A percentile compares a stretch with the other conserved stretches of the same genome.
These are phyloP conservation scores for Helostoma temminkii DNA, from an alignment of 2,797 vertebrate genomes.

Conservation along the genomic window DNA sequence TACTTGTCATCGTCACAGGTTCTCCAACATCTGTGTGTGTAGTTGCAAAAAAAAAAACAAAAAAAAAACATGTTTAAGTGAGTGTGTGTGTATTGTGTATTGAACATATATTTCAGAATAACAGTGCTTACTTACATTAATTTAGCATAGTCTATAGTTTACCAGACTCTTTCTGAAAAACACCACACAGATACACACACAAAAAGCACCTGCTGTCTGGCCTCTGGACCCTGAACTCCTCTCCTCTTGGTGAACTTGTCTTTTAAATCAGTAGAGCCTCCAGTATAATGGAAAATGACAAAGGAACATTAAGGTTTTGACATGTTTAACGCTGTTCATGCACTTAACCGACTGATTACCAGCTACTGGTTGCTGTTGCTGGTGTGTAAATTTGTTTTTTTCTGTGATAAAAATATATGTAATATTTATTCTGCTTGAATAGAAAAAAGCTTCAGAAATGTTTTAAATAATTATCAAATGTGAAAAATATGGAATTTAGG, in stretches of 20 bases:
- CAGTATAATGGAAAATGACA: constrained; percentile 52
- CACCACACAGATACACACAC: background rate
- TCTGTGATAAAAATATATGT: constrained; percentile 11
- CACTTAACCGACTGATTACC: constrained; percentile 34
- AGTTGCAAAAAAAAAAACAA: constrained; percentile 3
- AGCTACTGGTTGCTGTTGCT: constrained; percentile 59
- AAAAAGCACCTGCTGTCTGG: constrained; percentile 53
- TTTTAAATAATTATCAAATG: too few relatives aligned
- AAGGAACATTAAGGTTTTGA: constrained; percentile 20
- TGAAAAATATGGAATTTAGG: too few relatives aligned
- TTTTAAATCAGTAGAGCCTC: constrained; percentile 60
- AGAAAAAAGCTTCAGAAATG: too few relatives aligned
- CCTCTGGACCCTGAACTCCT: constrained; percentile 40
- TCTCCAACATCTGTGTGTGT: constrained; percentile 29
- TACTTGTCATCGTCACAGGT: too few relatives aligned
- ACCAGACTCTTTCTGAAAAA: constrained; percentile 8
- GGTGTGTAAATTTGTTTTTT: constrained; percentile 46
- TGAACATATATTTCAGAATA: constrained; percentile 1
- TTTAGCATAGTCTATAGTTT: background rate
- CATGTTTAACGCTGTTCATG: constrained; percentile 29
- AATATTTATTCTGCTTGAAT: too few relatives aligned
- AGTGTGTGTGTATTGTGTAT: background rate
- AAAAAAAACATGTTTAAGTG: background rate
- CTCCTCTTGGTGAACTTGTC: constrained; percentile 48
- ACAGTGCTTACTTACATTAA: background rate